Conservation (phyloP, 2,797 vertebrate genomes). For the Scolopax bukidnonensis region DNA sequence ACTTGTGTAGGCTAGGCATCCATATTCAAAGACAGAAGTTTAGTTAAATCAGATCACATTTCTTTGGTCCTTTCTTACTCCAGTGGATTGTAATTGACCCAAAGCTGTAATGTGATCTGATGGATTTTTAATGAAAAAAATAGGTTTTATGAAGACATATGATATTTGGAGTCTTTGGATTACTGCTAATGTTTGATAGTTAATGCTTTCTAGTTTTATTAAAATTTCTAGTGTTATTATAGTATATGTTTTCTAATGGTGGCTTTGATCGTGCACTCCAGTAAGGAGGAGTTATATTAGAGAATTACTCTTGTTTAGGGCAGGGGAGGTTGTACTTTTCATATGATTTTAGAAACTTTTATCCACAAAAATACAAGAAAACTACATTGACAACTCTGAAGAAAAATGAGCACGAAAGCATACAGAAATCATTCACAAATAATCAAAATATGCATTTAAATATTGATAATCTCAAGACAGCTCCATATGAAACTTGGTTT, state of each 20-base stretch:
- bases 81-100: background rate
- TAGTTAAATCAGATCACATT: background rate
- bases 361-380: background rate
- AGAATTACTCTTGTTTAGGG: background rate
- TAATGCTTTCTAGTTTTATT: background rate
- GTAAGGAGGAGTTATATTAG: background rate
- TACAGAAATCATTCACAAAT: background rate
- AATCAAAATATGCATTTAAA: background rate
- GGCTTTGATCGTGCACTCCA: background rate
- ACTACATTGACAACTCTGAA: background rate
- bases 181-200: background rate
- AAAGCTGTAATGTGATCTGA: background rate
- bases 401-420: background rate
- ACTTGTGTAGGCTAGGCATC: background rate
- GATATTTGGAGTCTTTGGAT: background rate
- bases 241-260: background rate
- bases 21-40: background rate
- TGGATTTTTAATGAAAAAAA: background rate
- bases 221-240: background rate
- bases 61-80: background rate
- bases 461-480: background rate
- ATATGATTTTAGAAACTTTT: background rate
- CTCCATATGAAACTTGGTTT: background rate
- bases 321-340: background rate
- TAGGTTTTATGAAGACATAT: background rate